phyloP scores from a whole-genome alignment of 30 jellyfish, hydroid and myxozoan species.

The Chrysaora quinquecirrha region DNA sequence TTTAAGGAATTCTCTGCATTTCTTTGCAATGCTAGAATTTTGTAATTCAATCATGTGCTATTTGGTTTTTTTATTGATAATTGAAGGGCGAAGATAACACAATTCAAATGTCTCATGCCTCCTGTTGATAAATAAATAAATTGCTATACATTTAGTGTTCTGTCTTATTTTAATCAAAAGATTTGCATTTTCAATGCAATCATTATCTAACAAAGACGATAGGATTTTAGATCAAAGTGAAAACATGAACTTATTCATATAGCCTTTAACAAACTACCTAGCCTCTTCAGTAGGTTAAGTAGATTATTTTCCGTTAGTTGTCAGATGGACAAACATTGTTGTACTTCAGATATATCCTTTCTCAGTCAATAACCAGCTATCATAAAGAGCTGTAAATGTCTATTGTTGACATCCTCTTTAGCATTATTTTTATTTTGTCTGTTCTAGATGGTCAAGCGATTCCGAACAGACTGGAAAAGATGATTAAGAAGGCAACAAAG shows the following conservation, averaged over 20 bases:
- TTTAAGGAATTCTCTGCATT: neutral
- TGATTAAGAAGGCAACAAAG: conserved; percentile 29
- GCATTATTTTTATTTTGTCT: no score
- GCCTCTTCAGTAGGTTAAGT: neutral
- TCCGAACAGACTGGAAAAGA: conserved; percentile 31
- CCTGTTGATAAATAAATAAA: neutral
- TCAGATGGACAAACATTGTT: conserved; percentile 1
- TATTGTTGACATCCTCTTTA: no score
- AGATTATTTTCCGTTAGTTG: no score
- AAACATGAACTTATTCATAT: neutral
- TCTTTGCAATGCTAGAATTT: conserved; percentile 4
- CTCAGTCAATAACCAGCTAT: neutral
- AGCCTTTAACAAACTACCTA: no score
- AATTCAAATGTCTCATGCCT: conserved; percentile 1
- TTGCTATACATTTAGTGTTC: conserved; percentile 10
- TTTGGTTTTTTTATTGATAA: conserved; percentile 5
- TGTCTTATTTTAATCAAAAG: conserved; percentile 8
- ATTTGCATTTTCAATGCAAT: conserved; percentile 11
- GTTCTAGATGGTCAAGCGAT: conserved; percentile 28
- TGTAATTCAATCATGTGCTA: conserved; percentile 3
- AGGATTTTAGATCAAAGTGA: neutral
- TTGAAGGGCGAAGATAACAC: neutral
- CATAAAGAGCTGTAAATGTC: no score
- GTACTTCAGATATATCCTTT: neutral
- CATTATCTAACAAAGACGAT: neutral